Conservation (phyloP, 2,888 invertebrate genomes). For the Amblyteles armatorius region DNA sequence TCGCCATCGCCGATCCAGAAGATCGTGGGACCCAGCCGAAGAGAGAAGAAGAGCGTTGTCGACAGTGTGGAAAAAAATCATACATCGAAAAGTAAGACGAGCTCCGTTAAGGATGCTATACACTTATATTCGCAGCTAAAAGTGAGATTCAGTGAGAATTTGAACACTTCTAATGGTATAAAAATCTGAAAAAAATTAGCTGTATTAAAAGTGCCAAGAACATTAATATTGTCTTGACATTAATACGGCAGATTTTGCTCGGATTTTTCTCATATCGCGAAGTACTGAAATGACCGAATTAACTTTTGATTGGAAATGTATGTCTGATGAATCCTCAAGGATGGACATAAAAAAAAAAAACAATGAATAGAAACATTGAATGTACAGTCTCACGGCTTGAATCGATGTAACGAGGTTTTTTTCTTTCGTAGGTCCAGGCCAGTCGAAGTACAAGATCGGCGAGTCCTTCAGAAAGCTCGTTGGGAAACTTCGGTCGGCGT, state of each 20-base stretch:
- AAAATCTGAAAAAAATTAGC: too few relatives aligned
- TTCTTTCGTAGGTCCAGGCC: slow-evolving; percentile 72
- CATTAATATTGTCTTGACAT: too few relatives aligned
- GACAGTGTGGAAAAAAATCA: slow-evolving; percentile 68
- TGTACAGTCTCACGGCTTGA: not conserved
- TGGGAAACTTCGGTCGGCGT: slow-evolving; percentile 92
- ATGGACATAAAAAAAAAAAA: not conserved
- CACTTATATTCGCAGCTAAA: too few relatives aligned
- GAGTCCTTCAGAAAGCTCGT: slow-evolving; percentile 93
- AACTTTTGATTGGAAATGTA: too few relatives aligned
- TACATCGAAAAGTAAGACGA: slow-evolving; percentile 71
- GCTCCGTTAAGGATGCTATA: too few relatives aligned
- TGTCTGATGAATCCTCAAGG: not conserved
- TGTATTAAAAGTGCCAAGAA: too few relatives aligned
- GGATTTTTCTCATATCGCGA: too few relatives aligned
- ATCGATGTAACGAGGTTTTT: not conserved
- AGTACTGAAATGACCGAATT: too few relatives aligned
- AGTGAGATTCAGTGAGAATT: too few relatives aligned
- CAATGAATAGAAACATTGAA: not conserved
- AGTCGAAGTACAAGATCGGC: slow-evolving; percentile 87
- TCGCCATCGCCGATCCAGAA: slow-evolving; percentile 75
- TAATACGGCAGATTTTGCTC: too few relatives aligned
- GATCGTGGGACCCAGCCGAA: slow-evolving; percentile 59
- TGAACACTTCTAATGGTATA: too few relatives aligned
- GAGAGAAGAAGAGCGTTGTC: slow-evolving; percentile 69